These are phyloP conservation scores for Premnoplex brunnescens DNA, from an alignment of 2,797 vertebrate genomes.

Conservation along the genomic window DNA sequence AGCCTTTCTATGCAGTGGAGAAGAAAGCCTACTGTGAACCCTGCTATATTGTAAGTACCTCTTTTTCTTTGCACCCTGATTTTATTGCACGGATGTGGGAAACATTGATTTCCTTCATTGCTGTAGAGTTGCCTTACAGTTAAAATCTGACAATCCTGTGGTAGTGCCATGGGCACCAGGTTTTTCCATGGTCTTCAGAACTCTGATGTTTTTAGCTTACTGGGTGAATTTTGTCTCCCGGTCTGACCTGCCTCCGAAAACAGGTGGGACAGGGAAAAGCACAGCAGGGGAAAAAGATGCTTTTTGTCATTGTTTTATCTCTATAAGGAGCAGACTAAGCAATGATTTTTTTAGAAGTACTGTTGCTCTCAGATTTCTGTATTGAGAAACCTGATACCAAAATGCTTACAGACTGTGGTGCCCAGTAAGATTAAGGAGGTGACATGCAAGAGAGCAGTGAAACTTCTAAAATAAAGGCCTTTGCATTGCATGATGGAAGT, in stretches of 20 bases:
- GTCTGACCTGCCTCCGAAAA: background rate
- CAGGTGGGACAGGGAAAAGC: background rate
- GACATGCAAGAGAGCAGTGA: background rate
- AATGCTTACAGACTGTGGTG: background rate
- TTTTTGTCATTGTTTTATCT: background rate
- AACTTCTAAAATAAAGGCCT: background rate
- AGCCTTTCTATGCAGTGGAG: slow-evolving; percentile 96
- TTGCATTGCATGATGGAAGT: background rate
- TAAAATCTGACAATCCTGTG: background rate
- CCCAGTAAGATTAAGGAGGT: background rate
- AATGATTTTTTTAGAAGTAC: background rate
- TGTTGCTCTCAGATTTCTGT: background rate
- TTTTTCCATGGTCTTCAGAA: background rate
- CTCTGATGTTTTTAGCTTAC: background rate
- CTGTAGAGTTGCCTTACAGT: background rate
- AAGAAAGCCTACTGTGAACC: slow-evolving; percentile 98
- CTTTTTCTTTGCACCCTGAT: background rate
- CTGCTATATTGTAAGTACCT: slow-evolving; percentile 92
- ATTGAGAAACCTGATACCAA: background rate
- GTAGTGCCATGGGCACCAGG: background rate
- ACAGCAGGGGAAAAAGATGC: background rate
- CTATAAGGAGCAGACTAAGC: background rate
- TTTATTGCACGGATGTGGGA: background rate
- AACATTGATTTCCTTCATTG: background rate
- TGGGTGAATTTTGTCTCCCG: background rate